These are phyloP conservation scores for Hoplias malabaricus DNA, from an alignment of 2,113 vertebrate genomes.

Conservation along the genomic window DNA sequence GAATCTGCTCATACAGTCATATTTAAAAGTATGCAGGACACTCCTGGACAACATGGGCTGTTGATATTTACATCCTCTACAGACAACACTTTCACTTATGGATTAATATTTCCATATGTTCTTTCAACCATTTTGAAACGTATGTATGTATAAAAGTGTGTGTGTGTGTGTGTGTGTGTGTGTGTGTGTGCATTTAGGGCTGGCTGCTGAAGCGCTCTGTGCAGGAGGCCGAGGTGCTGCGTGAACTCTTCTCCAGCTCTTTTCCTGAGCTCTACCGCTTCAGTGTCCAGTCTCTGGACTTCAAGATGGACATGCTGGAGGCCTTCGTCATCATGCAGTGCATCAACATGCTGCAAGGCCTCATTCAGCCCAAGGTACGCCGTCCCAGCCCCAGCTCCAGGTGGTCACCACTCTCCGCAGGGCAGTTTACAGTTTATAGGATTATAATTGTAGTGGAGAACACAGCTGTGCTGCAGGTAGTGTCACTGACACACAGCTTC, in stretches of 20 bases:
- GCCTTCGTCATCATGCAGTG: slow-evolving; percentile 91
- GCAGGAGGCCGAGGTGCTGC: slow-evolving; percentile 81
- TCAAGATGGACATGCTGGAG: slow-evolving; percentile 88
- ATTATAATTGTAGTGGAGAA: too few relatives aligned
- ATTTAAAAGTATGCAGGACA: too few relatives aligned
- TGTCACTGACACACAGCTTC: too few relatives aligned
- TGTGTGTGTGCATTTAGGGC: slow-evolving; percentile 68
- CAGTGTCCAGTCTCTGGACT: slow-evolving; percentile 82
- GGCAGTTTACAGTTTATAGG: too few relatives aligned
- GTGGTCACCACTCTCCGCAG: background rate
- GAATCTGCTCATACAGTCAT: too few relatives aligned
- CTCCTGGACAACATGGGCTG: too few relatives aligned
- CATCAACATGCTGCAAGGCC: slow-evolving; percentile 89
- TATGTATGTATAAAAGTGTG: background rate
- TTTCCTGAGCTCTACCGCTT: slow-evolving; percentile 84
- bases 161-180: slow-evolving; percentile 2
- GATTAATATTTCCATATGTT: too few relatives aligned
- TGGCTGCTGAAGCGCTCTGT: slow-evolving; percentile 82
- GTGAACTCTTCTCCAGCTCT: slow-evolving; percentile 79
- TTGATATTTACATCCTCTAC: too few relatives aligned
- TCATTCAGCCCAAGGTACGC: slow-evolving; percentile 85
- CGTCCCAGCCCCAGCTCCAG: background rate
- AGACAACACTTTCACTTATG: too few relatives aligned
- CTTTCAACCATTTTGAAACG: too few relatives aligned
- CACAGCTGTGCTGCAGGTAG: too few relatives aligned